These are phyloP conservation scores for Geotrupes spiniger DNA, from an alignment of 2,888 invertebrate genomes.

Conservation along the genomic window DNA sequence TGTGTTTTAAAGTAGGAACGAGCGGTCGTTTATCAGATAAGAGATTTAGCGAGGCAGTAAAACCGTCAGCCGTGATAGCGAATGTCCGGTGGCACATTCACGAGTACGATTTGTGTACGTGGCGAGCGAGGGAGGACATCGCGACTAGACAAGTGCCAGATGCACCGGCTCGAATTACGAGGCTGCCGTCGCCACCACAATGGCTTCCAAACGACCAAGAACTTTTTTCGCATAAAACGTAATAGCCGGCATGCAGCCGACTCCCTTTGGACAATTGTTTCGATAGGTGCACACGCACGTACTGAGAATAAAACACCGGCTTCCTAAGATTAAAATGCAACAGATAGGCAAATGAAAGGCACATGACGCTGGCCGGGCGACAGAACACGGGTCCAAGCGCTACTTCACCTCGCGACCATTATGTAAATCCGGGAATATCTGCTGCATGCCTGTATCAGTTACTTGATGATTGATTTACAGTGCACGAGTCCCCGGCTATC, in stretches of 20 bases:
- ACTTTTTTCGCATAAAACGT: conserved; percentile 9
- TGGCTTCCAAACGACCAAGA: conserved; percentile 20
- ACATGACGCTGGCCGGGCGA: conserved; percentile 31
- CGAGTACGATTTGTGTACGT: conserved; percentile 34
- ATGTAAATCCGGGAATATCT: conserved; percentile 38
- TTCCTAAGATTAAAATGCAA: conserved; percentile 26
- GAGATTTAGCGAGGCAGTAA: conserved; percentile 27
- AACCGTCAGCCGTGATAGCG: conserved; percentile 32
- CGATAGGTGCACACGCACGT: conserved; percentile 21
- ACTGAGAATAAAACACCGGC: conserved; percentile 23
- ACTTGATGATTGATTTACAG: conserved; percentile 40
- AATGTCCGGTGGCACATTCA: conserved; percentile 36
- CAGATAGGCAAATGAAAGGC: conserved; percentile 36
- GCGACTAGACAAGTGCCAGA: conserved; percentile 26
- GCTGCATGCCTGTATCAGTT: conserved; percentile 36
- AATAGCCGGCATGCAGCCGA: conserved; percentile 2
- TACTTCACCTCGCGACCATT: conserved; percentile 36
- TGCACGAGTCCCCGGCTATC: conserved; percentile 29
- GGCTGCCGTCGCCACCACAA: conserved; percentile 20
- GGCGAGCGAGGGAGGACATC: conserved; percentile 26
- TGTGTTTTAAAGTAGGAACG: conserved; percentile 14
- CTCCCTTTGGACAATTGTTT: conserved; percentile 6
- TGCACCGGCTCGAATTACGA: conserved; percentile 18
- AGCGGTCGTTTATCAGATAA: conserved; percentile 28
- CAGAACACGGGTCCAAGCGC: conserved; percentile 31